These are phyloP conservation scores for Henricia sp. DNA, from an alignment of 53 echinoderm and acorn worm genomes.

Conservation along the genomic window DNA sequence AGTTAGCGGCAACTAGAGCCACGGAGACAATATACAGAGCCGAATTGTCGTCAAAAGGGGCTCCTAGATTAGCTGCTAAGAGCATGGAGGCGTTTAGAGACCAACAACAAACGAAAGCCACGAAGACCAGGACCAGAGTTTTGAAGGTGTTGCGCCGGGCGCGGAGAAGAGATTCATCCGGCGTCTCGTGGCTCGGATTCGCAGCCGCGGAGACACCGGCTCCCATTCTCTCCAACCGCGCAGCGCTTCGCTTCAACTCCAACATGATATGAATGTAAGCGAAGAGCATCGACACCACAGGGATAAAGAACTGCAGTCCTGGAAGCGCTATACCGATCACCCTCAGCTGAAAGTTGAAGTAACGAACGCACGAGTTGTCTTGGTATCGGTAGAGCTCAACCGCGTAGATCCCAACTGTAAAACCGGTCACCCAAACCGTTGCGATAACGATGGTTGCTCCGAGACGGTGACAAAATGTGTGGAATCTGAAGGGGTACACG, in stretches of 20 bases:
- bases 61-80: slow-evolving; percentile 51
- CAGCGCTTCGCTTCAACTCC: slow-evolving; percentile 61
- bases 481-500: slow-evolving; percentile 55
- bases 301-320: slow-evolving; percentile 74
- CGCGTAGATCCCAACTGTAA: slow-evolving; percentile 8
- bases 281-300: slow-evolving; percentile 68
- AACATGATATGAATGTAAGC: slow-evolving; percentile 68
- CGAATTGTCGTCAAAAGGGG: slow-evolving; percentile 40
- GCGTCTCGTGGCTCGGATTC: not conserved
- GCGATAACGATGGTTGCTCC: slow-evolving; percentile 5
- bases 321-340: slow-evolving; percentile 67
- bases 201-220: not conserved
- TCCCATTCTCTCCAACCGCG: not conserved
- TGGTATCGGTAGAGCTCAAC: slow-evolving; percentile 46
- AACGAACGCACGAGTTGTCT: slow-evolving; percentile 43
- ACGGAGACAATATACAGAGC: slow-evolving; percentile 65
- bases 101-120: slow-evolving; percentile 74
- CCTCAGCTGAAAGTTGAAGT: slow-evolving; percentile 10
- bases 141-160: slow-evolving; percentile 72
- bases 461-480: not conserved
- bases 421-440: slow-evolving; percentile 26
- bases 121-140: slow-evolving; percentile 69
- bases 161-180: not conserved
- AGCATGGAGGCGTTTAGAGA: slow-evolving; percentile 67
- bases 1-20: slow-evolving; percentile 66